Base-by-base conservation (phyloP, 2,888 invertebrate species). In the Drosophila birchii region DNA sequence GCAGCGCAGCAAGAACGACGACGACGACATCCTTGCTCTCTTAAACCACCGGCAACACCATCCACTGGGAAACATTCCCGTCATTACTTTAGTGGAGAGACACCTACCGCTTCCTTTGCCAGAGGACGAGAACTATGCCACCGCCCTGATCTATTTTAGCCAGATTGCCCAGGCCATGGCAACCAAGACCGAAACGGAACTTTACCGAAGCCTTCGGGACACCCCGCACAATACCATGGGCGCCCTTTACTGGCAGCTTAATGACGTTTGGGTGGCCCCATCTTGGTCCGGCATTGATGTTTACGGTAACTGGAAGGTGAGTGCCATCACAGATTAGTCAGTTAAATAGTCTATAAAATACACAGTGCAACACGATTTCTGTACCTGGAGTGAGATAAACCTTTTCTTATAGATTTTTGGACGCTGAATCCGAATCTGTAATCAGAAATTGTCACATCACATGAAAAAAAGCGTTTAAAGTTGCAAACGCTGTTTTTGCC, bases 241-340 rank as follows among this genome's bases (percentile, higher is more conserved):
- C 0, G 98, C 98, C 0, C 93, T 99, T 60, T 99, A 98, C 92
- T 99, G 99, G 99, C 99, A 99, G 92, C 93, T 99, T 14, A 99
- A 99, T 91, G 99, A 99, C 91, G 96, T 99, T 38, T 99, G 99
- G 99, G 96, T 97, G 85, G 98, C 97, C 1, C 98, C 99, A 0
- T 97, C 98, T 0, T 99, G 99, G 99, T 95, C 98, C 7, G 95
- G 97, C 36, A 96, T 98, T 77, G 97, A 97, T 80, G 91, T 84
- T 72, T 90, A 88, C 80, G 93, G 93, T 49, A 92, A 92, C 62
- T 93, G 90, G 84, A 93, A 93, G 89, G 92, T 91, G 34, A 32
- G 91, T 7, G 14, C 3, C 5, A 9, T 38, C 5, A 5, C 7
- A 29, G 3, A 9, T 23, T 23, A n/a, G 9, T 5, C 23, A 14